Evolutionary conservation across 2,113 vertebrate genomes (phyloP), one percentile per base, ranked within the genome.

Genomic region (Clarias batrachus): DNA sequence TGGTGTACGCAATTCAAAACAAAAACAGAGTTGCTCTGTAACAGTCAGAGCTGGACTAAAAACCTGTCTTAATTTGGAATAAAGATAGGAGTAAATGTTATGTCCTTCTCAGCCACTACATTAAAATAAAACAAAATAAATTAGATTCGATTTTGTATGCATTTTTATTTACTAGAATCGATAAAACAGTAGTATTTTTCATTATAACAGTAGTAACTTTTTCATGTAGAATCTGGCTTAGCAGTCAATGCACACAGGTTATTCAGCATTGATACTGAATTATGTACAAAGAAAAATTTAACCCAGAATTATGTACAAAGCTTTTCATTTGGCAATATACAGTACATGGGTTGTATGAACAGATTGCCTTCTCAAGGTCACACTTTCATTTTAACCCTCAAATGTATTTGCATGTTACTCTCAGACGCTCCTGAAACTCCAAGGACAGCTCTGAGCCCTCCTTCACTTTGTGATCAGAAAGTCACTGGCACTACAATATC

Each of bases 11-110:
- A 57, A 78, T 78, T n/a, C 74, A 56, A 78, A 57, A 9, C 48
- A 19, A 23, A 52, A 56, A 9, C 23, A 17, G 41, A 52, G 73
- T n/a, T 52, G 23, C 4, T 76, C 41, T 52, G 2, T 25, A 25
- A 76, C 23, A 11, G 73, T 41, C 4, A 25, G 3, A 14, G 65
- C 68, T 48, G 10, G 71, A 74, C 5, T 48, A 48, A 74, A 12
- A 91, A 81, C 90, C 93, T 0, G 7, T 48, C 6, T 8, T 27
- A 33, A 21, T 84, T 74, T 84, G 33, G 56, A 74, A 74, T 63
- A 85, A 27, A 63, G 9, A 60, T 41, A 1, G 21, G 4, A 73
- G 17, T 52, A 73, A 30, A 56, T 11, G 11, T 73, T 56, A 56
- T 30, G 57, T 52, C 7, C 66, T 37, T 17, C 7, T 9, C n/a